Evolutionary conservation across 2,888 invertebrate species (phyloP).

Genomic region (Vesta saturnalis): DNA sequence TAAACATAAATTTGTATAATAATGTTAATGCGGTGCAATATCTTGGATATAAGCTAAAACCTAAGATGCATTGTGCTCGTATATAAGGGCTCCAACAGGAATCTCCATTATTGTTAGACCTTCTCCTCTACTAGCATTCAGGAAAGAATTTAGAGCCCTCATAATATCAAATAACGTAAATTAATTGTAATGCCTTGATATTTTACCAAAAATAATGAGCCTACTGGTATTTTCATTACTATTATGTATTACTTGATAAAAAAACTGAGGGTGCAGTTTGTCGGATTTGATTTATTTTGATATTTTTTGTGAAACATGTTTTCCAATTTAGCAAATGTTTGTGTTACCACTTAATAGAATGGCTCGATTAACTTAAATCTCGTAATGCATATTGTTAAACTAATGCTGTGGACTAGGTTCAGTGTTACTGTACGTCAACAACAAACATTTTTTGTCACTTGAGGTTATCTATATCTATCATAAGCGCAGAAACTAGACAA

Average conservation of each 20-base stretch:
- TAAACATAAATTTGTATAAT: conserved; percentile 35
- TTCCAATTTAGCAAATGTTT: too few relatives aligned
- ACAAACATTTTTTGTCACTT: too few relatives aligned
- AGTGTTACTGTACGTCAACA: too few relatives aligned
- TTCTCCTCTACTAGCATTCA: conserved; percentile 26
- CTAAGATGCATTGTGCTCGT: conserved; percentile 37
- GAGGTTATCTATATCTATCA: too few relatives aligned
- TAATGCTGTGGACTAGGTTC: too few relatives aligned
- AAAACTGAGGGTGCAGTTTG: too few relatives aligned
- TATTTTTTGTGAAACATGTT: too few relatives aligned
- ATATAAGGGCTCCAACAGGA: conserved; percentile 34
- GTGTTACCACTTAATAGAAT: too few relatives aligned
- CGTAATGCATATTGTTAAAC: too few relatives aligned
- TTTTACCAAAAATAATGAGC: conserved; percentile 15
- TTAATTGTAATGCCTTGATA: conserved; percentile 22
- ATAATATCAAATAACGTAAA: conserved; percentile 34
- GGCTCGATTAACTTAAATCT: too few relatives aligned
- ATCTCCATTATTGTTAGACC: conserved; percentile 33
- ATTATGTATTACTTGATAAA: conserved; percentile 1
- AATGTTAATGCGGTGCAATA: conserved; percentile 36
- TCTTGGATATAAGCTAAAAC: conserved; percentile 29
- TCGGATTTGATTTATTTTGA: too few relatives aligned
- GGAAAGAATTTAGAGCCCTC: conserved; percentile 33
- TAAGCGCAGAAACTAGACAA: too few relatives aligned
- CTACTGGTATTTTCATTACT: conserved; percentile 1